Base-by-base conservation (phyloP, 92 coral and sea anemone genomes). In the Pocillopora meandrina region DNA sequence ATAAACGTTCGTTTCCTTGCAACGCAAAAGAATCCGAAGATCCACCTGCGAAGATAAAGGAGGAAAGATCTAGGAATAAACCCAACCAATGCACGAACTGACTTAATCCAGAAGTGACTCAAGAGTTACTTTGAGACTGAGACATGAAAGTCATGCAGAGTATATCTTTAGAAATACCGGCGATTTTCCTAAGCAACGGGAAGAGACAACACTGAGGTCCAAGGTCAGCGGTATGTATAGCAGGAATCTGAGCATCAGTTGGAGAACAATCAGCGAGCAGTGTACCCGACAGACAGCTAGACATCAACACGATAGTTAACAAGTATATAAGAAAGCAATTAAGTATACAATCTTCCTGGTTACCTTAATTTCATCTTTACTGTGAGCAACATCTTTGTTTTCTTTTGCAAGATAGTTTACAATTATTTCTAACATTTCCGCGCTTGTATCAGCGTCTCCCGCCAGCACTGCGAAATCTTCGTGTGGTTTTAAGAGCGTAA, bases 401-500 rank as follows among this genome's bases (percentile, higher is more conserved):
- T 89, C 61, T 42, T 59, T 55, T 62, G 65, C 74, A 1, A 88
- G 77, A 71, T 85, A 89, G 60, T 80, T 72, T 56, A 84, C 80
- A 15, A 89, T 58, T 6, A 60, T 19, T 78, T 89, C 86, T 58
- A 91, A 58, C 62, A 91, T 86, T 71, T 89, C 90, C 19, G 85
- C 81, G 60, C 82, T 84, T 12, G 80, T 49, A 26, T 33, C 76
- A 72, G 82, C 57, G 56, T 91, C 89, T 12, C 95, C 95, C 34
- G 95, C 95, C 82, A 89, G 77, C 47, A 81, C 69, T 1, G 95
- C 92, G 62, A 61, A 60, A 59, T 91, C 90, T 20, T 78, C 84
- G 14, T 76, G 63, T 0, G 82, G 81, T 16, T 72, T 71, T 35
- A 90, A 80, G 75, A 91, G 60, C 19, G 77, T 80, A 11, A 78